A percentile compares a stretch with the other conserved stretches of the same genome.
Evolutionary conservation across 2,888 invertebrate genomes (phyloP).

Genomic region (Drosophila hamatofila): DNA sequence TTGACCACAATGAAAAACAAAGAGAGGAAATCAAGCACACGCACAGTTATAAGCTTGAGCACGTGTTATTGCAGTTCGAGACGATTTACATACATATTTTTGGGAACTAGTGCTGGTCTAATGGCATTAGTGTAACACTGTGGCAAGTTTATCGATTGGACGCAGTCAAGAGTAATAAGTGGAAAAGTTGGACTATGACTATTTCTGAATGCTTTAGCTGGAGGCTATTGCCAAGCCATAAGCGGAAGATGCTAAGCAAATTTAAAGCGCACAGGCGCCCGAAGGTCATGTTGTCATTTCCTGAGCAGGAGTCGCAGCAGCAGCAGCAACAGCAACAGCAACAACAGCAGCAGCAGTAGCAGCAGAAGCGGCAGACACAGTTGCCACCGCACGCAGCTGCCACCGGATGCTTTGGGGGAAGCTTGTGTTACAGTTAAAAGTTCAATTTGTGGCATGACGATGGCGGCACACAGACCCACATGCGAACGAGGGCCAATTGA

Average conservation of each 20-base stretch:
- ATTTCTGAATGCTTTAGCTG: conserved; percentile 57
- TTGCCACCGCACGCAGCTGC: conserved; percentile 65
- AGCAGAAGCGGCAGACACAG: conserved; percentile 6
- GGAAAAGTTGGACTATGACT: conserved; percentile 58
- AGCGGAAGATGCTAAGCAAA: conserved; percentile 80
- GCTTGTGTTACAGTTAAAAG: conserved; percentile 77
- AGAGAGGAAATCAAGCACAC: background rate
- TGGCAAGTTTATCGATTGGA: conserved; percentile 50
- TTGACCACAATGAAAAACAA: conserved; percentile 34
- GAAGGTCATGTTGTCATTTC: conserved; percentile 78
- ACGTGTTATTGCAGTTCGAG: conserved; percentile 67
- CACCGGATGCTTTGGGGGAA: conserved; percentile 73
- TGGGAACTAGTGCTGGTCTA: conserved; percentile 24
- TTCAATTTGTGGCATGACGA: conserved; percentile 82
- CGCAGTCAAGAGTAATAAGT: conserved; percentile 66
- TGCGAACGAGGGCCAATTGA: conserved; percentile 65
- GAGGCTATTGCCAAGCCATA: conserved; percentile 71
- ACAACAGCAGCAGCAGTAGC: conserved; percentile 1
- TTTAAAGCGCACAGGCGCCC: conserved; percentile 69
- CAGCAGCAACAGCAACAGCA: conserved; percentile 17
- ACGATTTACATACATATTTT: conserved; percentile 50
- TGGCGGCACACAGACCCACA: conserved; percentile 36
- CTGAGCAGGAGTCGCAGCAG: conserved; percentile 40
- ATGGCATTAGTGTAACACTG: conserved; percentile 31
- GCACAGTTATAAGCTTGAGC: conserved; percentile 21